A percentile compares a stretch with the other conserved stretches of the same genome.
Evolutionary conservation across 1,140 invertebrate genomes (phyloP).

Genomic region (Drosophila yakuba): DNA sequence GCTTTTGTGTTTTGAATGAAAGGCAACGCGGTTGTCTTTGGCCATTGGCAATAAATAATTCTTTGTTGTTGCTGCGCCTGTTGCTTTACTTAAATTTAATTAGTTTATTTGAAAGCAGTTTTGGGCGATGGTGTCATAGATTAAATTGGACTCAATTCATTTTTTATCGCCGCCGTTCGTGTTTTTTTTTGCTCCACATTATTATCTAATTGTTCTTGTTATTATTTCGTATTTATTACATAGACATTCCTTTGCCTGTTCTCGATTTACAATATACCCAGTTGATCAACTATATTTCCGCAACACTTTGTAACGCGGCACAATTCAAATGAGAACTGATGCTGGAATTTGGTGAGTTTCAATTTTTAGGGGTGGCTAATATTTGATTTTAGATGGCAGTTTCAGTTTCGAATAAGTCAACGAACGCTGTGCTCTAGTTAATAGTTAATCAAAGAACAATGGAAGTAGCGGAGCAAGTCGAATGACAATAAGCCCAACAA

Average conservation of each 20-base stretch:
- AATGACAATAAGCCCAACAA: slow-evolving; percentile 11
- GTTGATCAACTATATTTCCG: slow-evolving; percentile 8
- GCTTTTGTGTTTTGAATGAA: slow-evolving; percentile 69
- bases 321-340: slow-evolving; percentile 5
- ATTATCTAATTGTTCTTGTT: slow-evolving; percentile 26
- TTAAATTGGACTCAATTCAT: slow-evolving; percentile 77
- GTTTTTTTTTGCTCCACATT: slow-evolving; percentile 7
- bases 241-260: slow-evolving; percentile 2
- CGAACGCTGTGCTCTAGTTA: slow-evolving; percentile 60
- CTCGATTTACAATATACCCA: background rate
- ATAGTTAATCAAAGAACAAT: slow-evolving; percentile 38
- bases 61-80: slow-evolving; percentile 56
- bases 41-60: slow-evolving; percentile 80
- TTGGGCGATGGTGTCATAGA: slow-evolving; percentile 79
- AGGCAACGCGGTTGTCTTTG: slow-evolving; percentile 52
- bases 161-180: slow-evolving; percentile 30
- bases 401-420: slow-evolving; percentile 16
- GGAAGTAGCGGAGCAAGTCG: slow-evolving; percentile 35
- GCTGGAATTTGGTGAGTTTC: background rate
- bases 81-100: slow-evolving; percentile 79
- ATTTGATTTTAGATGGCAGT: background rate
- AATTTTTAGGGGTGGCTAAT: background rate
- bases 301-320: slow-evolving; percentile 6
- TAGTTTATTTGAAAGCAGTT: slow-evolving; percentile 82
- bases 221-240: slow-evolving; percentile 13